phyloP scores from a whole-genome alignment of 2,888 invertebrate genomes.

The Lithophane ornitopus region DNA sequence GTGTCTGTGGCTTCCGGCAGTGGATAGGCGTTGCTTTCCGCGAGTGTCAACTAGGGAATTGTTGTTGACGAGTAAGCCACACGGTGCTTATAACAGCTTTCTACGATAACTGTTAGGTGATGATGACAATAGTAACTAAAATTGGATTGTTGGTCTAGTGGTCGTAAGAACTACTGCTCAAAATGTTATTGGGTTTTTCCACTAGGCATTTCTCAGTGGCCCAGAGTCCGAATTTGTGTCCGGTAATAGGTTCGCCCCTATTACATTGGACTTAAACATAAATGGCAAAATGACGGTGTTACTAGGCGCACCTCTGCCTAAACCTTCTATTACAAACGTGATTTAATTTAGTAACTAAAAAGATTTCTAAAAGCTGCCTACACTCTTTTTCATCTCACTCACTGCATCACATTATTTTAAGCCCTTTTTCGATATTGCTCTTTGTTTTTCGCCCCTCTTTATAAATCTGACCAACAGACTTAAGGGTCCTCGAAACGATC shows the following conservation, averaged over 20 bases:
- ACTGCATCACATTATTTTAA: neutral
- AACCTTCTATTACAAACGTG: too few species aligned
- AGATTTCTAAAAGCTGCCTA: neutral
- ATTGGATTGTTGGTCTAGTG: neutral
- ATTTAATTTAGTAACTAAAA: neutral
- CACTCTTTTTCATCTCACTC: neutral
- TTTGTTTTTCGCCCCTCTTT: neutral
- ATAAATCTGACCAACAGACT: neutral
- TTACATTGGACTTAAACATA: too few species aligned
- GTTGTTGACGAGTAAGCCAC: neutral
- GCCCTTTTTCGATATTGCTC: neutral
- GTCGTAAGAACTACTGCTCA: too few species aligned
- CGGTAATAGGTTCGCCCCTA: too few species aligned
- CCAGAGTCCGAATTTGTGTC: too few species aligned
- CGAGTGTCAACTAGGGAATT: neutral
- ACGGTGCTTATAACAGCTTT: too few species aligned
- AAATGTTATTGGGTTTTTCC: too few species aligned
- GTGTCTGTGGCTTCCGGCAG: conserved; percentile 29
- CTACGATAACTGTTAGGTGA: neutral
- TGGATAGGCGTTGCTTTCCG: conserved; percentile 1
- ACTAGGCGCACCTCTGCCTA: too few species aligned
- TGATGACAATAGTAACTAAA: neutral
- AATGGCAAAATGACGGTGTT: too few species aligned
- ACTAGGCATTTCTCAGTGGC: too few species aligned
- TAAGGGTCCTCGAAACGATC: too few species aligned